Evolutionary conservation across 2,888 invertebrate species (phyloP).

Genomic region (Acrobasis consociella): DNA sequence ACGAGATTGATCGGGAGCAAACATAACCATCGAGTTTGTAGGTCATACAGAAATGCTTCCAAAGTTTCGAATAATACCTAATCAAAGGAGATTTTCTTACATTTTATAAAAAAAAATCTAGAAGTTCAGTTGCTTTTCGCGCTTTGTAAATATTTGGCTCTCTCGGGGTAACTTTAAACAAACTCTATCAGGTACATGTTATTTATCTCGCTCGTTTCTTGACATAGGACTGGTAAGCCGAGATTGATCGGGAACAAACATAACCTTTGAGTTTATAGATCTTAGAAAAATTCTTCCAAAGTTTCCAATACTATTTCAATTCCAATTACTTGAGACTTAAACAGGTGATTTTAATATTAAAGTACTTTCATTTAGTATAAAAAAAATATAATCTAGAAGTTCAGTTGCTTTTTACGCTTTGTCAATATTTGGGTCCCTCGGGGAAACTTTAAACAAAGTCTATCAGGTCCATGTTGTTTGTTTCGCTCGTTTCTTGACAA

Average conservation of each 20-base stretch:
- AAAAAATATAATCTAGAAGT: background rate
- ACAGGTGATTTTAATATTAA: background rate
- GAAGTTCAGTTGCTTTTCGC: background rate
- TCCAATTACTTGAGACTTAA: background rate
- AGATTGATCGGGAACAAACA: background rate
- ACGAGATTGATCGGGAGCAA: background rate
- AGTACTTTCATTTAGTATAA: too few relatives aligned
- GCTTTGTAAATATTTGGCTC: background rate
- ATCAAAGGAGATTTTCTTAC: too few relatives aligned
- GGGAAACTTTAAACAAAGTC: background rate
- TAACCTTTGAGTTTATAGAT: too few relatives aligned
- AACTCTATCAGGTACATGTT: background rate
- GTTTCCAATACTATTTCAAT: background rate
- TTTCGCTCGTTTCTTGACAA: background rate
- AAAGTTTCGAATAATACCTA: background rate
- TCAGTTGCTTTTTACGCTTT: background rate
- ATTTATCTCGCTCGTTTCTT: background rate
- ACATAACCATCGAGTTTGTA: too few relatives aligned
- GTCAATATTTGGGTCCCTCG: background rate
- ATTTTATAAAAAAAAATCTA: too few relatives aligned
- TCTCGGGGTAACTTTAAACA: background rate
- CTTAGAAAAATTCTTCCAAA: background rate
- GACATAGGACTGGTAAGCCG: background rate
- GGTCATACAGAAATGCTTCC: too few relatives aligned
- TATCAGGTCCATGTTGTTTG: background rate